Percentiles rank a stretch among this genome's conserved stretches.
Conservation (phyloP, 2,888 invertebrate genomes). For the Marronus borbonicus region DNA sequence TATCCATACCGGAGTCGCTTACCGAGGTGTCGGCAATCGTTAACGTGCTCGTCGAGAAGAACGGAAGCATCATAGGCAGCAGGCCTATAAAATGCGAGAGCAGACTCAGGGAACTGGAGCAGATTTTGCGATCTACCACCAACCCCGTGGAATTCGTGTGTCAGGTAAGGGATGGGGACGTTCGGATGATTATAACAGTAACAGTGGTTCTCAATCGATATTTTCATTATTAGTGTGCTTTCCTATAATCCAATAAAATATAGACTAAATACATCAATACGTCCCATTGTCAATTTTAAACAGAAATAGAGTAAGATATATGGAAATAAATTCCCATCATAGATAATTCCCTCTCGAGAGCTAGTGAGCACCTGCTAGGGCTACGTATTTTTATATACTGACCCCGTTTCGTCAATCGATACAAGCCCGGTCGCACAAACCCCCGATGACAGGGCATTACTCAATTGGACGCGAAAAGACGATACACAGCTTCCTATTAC, state of each 20-base stretch:
- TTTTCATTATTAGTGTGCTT: no score
- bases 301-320: neutral
- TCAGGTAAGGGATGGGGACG: slow-evolving; percentile 73
- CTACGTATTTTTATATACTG: slow-evolving; percentile 8
- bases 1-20: slow-evolving; percentile 87
- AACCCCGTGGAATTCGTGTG: slow-evolving; percentile 92
- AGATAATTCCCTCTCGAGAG: slow-evolving; percentile 4
- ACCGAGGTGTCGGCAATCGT: slow-evolving; percentile 88
- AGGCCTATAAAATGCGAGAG: slow-evolving; percentile 93
- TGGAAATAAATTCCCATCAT: neutral
- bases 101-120: slow-evolving; percentile 85
- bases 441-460: neutral
- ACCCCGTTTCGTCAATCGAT: slow-evolving; percentile 33
- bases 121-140: slow-evolving; percentile 83
- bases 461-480: slow-evolving; percentile 7
- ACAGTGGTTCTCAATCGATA: neutral
- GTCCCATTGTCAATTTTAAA: no score
- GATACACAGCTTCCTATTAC: neutral
- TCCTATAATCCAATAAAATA: no score
- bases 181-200: neutral
- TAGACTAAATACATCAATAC: no score
- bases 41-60: slow-evolving; percentile 86
- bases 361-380: neutral
- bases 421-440: neutral
- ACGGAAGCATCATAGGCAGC: slow-evolving; percentile 84